Conservation (phyloP, 2,797 vertebrate species). For the Loriculus beryllinus region DNA sequence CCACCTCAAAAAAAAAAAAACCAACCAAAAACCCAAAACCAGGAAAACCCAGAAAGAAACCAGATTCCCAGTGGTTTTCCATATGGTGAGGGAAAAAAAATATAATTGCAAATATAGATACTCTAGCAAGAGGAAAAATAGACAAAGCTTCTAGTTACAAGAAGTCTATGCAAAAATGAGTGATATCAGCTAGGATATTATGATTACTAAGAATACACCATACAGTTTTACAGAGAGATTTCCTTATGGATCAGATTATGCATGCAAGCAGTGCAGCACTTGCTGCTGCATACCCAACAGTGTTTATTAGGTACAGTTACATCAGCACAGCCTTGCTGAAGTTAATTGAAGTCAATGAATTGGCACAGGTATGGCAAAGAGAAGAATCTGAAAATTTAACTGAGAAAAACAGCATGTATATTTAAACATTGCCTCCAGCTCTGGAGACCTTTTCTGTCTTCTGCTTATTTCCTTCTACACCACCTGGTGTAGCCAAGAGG, state of each 20-base stretch:
- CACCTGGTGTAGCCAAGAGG: background rate
- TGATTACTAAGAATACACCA: background rate
- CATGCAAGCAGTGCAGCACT: background rate
- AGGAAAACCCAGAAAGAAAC: background rate
- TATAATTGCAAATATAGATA: background rate
- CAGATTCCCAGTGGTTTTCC: background rate
- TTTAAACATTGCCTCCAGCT: background rate
- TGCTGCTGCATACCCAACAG: background rate
- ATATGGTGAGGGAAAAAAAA: background rate
- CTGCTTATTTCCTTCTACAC: background rate
- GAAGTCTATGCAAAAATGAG: background rate
- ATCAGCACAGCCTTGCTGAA: background rate
- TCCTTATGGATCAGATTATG: background rate
- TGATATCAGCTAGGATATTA: background rate
- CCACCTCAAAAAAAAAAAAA: accelerated
- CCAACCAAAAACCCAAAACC: too few species aligned
- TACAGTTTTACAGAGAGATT: background rate
- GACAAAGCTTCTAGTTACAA: background rate
- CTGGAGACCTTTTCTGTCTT: background rate
- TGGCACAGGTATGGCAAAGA: background rate
- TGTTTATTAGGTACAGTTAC: background rate
- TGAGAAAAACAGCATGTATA: background rate
- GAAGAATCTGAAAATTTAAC: background rate
- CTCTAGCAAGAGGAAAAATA: background rate
- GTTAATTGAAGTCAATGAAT: background rate